Base-by-base conservation (phyloP, 1,140 invertebrate genomes). In the Listronotus bonariensis region DNA sequence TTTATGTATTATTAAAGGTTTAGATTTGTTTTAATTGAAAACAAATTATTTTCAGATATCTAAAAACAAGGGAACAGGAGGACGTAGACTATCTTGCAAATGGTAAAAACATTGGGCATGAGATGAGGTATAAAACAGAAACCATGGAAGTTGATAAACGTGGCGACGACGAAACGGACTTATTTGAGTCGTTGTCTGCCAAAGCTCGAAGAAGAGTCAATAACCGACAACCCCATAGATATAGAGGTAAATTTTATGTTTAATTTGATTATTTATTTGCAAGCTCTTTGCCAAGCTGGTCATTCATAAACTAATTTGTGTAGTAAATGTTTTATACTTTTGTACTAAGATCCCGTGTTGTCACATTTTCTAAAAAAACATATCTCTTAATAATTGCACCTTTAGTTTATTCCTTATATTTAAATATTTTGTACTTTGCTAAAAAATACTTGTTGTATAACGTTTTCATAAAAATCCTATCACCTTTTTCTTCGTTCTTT, bases 91-190 rank as follows among this genome's bases (percentile, higher is more conserved):
- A 91, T 76, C 80, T 92, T 72, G 86, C 87, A 65, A 87, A 90
- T 72, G 90, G 89, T 49, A 84, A 88, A 73, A 83, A 87, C 66
- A 82, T 92, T 51, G 87, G 83, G 54, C 88, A 88, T 75, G 88
- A 92, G 74, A 87, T 91, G 84, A 84, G 88, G 69, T 91, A 88
- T 79, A 85, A 87, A 63, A 88, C 88, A n/a, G 88, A 91, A 74
- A 91, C 86, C 26, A 88, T 87, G 68, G 89, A 91, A 81, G 87
- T 86, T 46, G 82, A 84, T 88, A 38, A 87, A 87, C 75, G 84
- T 83, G 89, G 89, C 17, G 86, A 89, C 77, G 85, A 87, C 67
- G 86, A 88, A 36, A 78, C 82, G n/a, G 80, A 82, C 41, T 86
- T 88, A 71, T 90, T 89, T 84, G 89, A 92, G 70, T 89, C 88